These are phyloP conservation scores for Ommatoiulus sabulosus DNA, from an alignment of 2,888 invertebrate species.

Conservation along the genomic window DNA sequence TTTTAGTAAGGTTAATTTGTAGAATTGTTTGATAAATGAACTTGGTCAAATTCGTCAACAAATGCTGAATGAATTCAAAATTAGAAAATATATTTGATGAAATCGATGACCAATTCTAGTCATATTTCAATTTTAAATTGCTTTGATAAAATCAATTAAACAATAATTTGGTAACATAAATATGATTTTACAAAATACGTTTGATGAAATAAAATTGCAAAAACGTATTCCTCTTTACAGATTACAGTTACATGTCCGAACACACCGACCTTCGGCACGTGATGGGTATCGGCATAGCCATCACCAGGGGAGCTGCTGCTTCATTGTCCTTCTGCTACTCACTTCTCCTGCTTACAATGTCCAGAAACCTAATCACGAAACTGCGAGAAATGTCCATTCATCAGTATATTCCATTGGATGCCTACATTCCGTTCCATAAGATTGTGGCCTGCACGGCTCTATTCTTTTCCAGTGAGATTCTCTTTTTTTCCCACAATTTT, in stretches of 20 bases:
- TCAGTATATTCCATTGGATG: slow-evolving; percentile 92
- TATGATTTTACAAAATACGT: too few species aligned
- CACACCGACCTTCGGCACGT: slow-evolving; percentile 94
- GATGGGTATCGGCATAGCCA: slow-evolving; percentile 97
- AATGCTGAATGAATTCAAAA: slow-evolving; percentile 20
- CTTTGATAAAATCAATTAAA: too few species aligned
- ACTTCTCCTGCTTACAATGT: slow-evolving; percentile 91
- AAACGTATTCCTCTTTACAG: slow-evolving; percentile 67
- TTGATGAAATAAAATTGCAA: too few species aligned
- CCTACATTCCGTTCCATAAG: slow-evolving; percentile 97
- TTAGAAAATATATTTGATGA: neutral
- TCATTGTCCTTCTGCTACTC: slow-evolving; percentile 95
- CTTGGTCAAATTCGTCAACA: neutral
- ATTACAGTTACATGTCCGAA: slow-evolving; percentile 96
- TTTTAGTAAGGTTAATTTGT: too few species aligned
- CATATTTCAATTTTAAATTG: neutral
- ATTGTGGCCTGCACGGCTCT: slow-evolving; percentile 94
- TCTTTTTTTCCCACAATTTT: neutral
- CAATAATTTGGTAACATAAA: too few species aligned
- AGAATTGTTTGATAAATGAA: too few species aligned
- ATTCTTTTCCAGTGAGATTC: slow-evolving; percentile 79
- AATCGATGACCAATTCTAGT: too few species aligned
- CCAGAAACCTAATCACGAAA: slow-evolving; percentile 89
- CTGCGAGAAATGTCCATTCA: slow-evolving; percentile 93
- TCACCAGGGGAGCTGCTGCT: slow-evolving; percentile 93